A percentile compares a stretch with the other conserved stretches of the same genome.
These are phyloP conservation scores for Dolichallabes microphthalmus DNA, from an alignment of 2,113 vertebrate genomes.

Conservation along the genomic window DNA sequence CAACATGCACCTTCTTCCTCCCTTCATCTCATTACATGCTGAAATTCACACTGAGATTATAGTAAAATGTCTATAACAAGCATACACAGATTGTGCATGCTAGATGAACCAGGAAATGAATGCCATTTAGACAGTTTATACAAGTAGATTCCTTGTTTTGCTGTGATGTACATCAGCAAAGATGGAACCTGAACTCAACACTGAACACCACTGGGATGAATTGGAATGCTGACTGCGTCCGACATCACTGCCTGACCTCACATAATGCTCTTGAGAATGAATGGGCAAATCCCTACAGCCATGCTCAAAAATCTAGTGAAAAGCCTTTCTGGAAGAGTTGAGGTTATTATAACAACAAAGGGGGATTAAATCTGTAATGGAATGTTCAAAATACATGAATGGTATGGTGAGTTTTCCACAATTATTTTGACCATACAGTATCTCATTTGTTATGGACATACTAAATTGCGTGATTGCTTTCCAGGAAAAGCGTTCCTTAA, in stretches of 20 bases:
- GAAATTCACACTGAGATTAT: neutral
- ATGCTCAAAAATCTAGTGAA: neutral
- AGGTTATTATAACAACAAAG: neutral
- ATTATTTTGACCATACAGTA: neutral
- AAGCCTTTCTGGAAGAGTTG: neutral
- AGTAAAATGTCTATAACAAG: neutral
- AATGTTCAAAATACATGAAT: neutral
- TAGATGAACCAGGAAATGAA: neutral
- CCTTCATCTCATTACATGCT: neutral
- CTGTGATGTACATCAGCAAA: neutral
- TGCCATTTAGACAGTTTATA: neutral
- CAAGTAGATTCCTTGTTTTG: neutral
- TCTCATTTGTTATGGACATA: neutral
- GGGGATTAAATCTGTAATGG: neutral
- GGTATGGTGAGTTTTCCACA: neutral
- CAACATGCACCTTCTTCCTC: constrained; percentile 17
- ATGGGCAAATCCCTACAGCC: neutral
- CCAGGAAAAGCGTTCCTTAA: neutral
- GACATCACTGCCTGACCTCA: neutral
- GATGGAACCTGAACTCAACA: neutral
- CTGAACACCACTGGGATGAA: neutral
- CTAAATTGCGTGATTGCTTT: neutral
- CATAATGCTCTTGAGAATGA: neutral
- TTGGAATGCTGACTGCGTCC: neutral
- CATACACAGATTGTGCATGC: neutral